Base-by-base conservation (phyloP, 1,140 invertebrate species). In the Cyrtorhinus lividipennis region DNA sequence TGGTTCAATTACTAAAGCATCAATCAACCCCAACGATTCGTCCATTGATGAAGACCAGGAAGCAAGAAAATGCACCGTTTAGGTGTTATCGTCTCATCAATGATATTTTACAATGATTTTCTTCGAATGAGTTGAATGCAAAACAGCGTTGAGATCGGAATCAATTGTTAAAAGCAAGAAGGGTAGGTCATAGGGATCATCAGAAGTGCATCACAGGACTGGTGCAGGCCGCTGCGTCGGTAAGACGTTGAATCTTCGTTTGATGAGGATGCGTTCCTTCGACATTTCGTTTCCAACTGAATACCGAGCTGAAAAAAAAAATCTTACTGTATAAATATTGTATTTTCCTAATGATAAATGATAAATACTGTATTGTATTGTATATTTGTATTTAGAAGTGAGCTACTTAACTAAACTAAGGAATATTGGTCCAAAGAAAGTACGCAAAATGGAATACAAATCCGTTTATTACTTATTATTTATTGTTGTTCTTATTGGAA, bases 271-370 rank as follows among this genome's bases (percentile, higher is more conserved):
- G 5, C 48, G 8, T 53, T 53, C 48, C 20, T 53, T 53, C 20
- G 48, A 53, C 48, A 53, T 53, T 53, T 53, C 48, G 18, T 53
- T 53, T 12, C 48, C 48, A 12, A 53, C 48, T 15, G 48, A 53
- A 20, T 53, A 53, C 5, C 48, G 48, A 53, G 48, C 48, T 53
- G 48, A 53, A 53, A 53, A 22, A 10, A 5, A 53, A 12, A 20
- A 53, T 13, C 8, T 12, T 53, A 5, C 30, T 8, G 30, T 15
- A 38, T 38, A 8, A 38, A 15, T 8, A 5, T 38, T 38, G 30
- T 8, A 38, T 38, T 38, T 38, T 38, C 30, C 15, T n/a, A n/a
- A n/a, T n/a, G n/a, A n/a, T n/a, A n/a, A n/a, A n/a, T n/a, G n/a
- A n/a, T n/a, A n/a, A n/a, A n/a, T n/a, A n/a, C n/a, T n/a, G n/a